A percentile compares a stretch with the other conserved stretches of the same genome.
Conservation (phyloP, 2,113 vertebrate genomes). For the Dasyurus viverrinus region DNA sequence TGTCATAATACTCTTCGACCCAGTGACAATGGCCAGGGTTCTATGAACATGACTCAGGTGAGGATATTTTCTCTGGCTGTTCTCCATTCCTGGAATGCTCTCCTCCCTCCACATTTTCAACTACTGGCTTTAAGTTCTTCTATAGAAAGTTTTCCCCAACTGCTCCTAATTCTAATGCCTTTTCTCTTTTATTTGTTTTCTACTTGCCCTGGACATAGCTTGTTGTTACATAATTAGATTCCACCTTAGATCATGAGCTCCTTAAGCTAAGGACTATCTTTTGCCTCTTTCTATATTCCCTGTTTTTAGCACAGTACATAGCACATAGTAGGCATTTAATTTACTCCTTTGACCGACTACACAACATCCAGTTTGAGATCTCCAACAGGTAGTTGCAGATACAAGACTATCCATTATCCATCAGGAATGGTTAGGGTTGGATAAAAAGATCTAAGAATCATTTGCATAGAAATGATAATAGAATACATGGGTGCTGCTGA, state of each 20-base stretch:
- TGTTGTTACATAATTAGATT: neutral
- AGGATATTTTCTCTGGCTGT: neutral
- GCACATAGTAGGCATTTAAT: neutral
- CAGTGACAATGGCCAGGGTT: neutral
- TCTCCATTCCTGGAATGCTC: neutral
- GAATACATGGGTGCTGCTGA: neutral
- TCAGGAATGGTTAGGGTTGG: neutral
- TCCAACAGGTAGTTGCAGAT: neutral
- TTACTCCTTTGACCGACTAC: neutral
- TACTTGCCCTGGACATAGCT: neutral
- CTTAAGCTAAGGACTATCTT: neutral
- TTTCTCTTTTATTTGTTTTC: neutral
- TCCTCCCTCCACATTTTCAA: neutral
- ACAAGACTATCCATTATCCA: neutral
- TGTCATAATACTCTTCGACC: neutral
- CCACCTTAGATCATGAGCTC: neutral
- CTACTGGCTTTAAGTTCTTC: neutral
- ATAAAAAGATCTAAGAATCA: neutral
- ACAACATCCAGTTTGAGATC: neutral
- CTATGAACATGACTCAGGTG: neutral
- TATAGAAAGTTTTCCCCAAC: neutral
- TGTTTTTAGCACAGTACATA: too few relatives aligned
- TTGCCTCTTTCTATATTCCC: neutral
- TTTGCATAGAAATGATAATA: neutral
- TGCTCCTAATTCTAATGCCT: neutral